Evolutionary conservation across 2,113 vertebrate species (phyloP), one percentile per base, ranked within the genome.

Genomic region (Heterotilapia buettikoferi): DNA sequence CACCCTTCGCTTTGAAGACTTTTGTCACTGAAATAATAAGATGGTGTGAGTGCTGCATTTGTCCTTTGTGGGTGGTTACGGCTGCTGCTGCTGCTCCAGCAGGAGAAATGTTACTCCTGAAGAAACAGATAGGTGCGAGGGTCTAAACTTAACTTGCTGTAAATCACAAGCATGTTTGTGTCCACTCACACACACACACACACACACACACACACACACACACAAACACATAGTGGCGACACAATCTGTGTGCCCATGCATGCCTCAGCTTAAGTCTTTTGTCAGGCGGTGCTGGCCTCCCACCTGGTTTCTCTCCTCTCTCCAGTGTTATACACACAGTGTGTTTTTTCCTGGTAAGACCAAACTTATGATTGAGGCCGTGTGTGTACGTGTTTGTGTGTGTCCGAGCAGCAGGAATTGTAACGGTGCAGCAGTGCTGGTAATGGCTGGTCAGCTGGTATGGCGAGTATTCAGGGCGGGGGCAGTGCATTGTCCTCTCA

Each of bases 381-480:
- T 57, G 56, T 73, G 61, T 61, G 78, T 52, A 54, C 47, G 78
- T 85, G 82, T 47, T 80, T 71, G 84, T 80, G 87, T 88, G 89
- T 83, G 45, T 33, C 57, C 36, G 86, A 80, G 82, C 86, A 84
- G 91, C 84, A 92, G 91, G 91, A 88, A 94, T 95, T 94, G 93
- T 95, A 89, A 91, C 80, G 57, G 84, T 80, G 86, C 83, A 90
- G 93, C 89, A 87, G 93, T 89, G 93, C 91, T 84, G 90, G 93
- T 94, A 94, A 95, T 96, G 92, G 93, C 88, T 95, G 95, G 94
- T 94, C 95, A 96, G 94, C 95, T 95, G 95, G 95, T 95, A 95
- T 95, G 94, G 94, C 91, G 94, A 94, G 93, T 93, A 95, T 95
- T 96, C 93, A 90, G 93, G 92, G 94, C 82, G 93, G 95, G 94